Evolutionary conservation across 2,888 invertebrate species (phyloP), one percentile per base, ranked within the genome.

Genomic region (Eledone cirrhosa): DNA sequence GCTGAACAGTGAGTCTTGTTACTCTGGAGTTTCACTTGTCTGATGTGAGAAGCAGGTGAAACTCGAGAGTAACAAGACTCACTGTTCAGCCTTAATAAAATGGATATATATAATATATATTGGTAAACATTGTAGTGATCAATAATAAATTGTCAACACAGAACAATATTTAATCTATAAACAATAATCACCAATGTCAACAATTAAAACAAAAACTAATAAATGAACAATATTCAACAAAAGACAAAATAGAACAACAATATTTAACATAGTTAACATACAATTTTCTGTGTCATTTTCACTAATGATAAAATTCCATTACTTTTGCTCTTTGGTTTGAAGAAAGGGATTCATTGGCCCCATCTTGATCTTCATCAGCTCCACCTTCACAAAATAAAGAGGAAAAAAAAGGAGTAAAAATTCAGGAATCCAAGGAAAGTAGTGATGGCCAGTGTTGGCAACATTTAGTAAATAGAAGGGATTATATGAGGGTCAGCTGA

Each of bases 341-440:
- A 47, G 75, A 75, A 27, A 75, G 27, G 41, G 75, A 33, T 41
- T 48, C 75, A 47, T 13, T 48, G 48, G 24, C 27, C 27, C 75
- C 75, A 47, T 75, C 75, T 16, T 47, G 75, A 11, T 75, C 75
- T 47, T 75, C 75, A 47, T 75, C 75, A 47, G 47, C 33, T 47
- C 19, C 41, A 14, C 74, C 75, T 75, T 31, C n/a, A 75, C 11
- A 19, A 41, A 47, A 33, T 7, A 41, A 24, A n/a, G 41, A 33
- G 11, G 3, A 72, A 29, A 14, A n/a, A 29, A 29, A 19, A 19
- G 29, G 29, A 31, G 13, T 27, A 29, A 27, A n/a, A n/a, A 27
- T 22, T 27, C 24, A 65, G n/a, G 1, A 22, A 65, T 13, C 65
- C 13, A 65, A 65, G 13, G 27, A n/a, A 27, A 65, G 3, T 27